Base-by-base conservation (phyloP, 1,140 invertebrate genomes). In the Magallana ariakensis region DNA sequence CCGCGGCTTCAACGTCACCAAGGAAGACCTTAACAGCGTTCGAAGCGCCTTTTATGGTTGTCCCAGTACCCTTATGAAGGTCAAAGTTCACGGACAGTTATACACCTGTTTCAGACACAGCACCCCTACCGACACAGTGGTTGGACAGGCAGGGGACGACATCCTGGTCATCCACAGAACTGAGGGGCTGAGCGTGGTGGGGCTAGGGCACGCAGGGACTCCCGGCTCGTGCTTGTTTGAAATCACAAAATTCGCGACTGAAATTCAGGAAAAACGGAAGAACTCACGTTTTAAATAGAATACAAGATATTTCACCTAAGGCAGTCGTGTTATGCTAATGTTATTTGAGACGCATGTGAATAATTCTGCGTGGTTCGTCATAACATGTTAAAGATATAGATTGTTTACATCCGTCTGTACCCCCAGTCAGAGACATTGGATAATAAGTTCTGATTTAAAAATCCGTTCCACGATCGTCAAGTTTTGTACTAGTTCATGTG, bases 171-270 rank as follows among this genome's bases (percentile, higher is more conserved):
- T 82, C 11, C 85, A 89, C 81, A 80, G 81, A 26, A 62, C 58
- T 33, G 60, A 60, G n/a, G 88, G 83, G 4, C 60, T 89, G 55
- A 85, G 53, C n/a, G 75, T 89, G n/a, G 58, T 89, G 8, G 88
- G 85, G 10, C 33, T 89, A 16, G 70, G 80, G 9, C 88, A 89
- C 56, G 80, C 88, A 7, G 83, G 83, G 15, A 89, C 88, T 0
- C 88, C 88, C 0, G 88, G 88, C 8, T 89, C 88, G 9, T 87
- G 85, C 46, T 84, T 89, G n/a, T 89, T 87, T 81, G 88, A 89
- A 82, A 85, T 89, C 16, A 89, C 85, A 9, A 89, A 85, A 54
- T 89, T 89, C 58, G 16, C 53, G 13, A 3, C 19, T n/a, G 80
- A 54, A 55, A 82, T 82, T 75, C 66, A 75, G 11, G 66, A 75